These are phyloP conservation scores for Sisyra nigra DNA, from an alignment of 2,888 invertebrate genomes.

Conservation along the genomic window DNA sequence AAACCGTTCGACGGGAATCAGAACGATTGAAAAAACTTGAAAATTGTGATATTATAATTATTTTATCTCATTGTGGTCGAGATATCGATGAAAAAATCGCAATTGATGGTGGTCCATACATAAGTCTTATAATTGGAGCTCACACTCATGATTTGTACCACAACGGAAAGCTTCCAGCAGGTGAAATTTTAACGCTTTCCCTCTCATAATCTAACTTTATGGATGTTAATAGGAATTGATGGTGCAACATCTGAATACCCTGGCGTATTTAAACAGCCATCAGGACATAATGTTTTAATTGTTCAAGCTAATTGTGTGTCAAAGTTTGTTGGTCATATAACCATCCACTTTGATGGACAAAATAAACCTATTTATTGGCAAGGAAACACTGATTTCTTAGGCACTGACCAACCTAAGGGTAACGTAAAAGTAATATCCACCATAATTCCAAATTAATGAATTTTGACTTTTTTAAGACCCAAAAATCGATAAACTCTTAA, in stretches of 20 bases:
- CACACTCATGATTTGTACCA: constrained; percentile 71
- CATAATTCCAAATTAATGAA: no score
- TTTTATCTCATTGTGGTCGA: constrained; percentile 69
- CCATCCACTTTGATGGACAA: constrained; percentile 46
- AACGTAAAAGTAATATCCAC: no score
- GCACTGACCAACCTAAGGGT: constrained; percentile 47
- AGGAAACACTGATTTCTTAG: constrained; percentile 59
- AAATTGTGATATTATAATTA: constrained; percentile 61
- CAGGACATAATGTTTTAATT: constrained; percentile 40
- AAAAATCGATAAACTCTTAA: constrained; percentile 36
- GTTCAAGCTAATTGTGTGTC: constrained; percentile 59
- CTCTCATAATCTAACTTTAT: no score
- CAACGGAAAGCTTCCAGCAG: constrained; percentile 26
- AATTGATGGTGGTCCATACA: constrained; percentile 38
- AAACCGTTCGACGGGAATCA: constrained; percentile 49
- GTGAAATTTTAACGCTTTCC: background rate
- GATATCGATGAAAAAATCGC: constrained; percentile 52
- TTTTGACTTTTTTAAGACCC: no score
- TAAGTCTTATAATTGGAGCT: constrained; percentile 73
- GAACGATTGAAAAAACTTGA: constrained; percentile 36
- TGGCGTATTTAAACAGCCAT: constrained; percentile 40
- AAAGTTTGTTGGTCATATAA: constrained; percentile 62
- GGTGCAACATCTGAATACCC: constrained; percentile 49
- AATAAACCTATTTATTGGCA: constrained; percentile 48
- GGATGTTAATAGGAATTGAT: constrained; percentile 29